Evolutionary conservation across 2,888 invertebrate genomes (phyloP), one percentile per base, ranked within the genome.

Genomic region (Sphaeridia pumilis): DNA sequence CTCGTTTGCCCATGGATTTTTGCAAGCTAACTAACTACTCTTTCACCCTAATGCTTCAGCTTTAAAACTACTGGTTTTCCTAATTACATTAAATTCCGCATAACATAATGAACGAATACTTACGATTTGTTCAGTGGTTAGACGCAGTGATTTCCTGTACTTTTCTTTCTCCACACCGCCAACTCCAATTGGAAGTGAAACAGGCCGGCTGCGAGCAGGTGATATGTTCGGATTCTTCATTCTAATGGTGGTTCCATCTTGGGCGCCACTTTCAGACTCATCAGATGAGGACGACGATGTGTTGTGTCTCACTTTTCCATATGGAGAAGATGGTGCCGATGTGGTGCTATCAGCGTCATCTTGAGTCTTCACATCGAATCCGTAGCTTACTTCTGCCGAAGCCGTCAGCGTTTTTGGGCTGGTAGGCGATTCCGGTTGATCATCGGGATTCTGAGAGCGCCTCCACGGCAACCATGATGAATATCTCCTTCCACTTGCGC

Each of bases 61-160:
- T 38, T 5, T 38, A 17, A 17, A 38, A 38, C 26, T 44, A n/a
- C n/a, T n/a, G n/a, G n/a, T n/a, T n/a, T n/a, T 7, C 10, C 26
- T 45, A 55, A 56, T 42, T n/a, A n/a, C n/a, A n/a, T n/a, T n/a
- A n/a, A n/a, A n/a, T n/a, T n/a, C n/a, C n/a, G n/a, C n/a, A n/a
- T n/a, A n/a, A n/a, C n/a, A n/a, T n/a, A n/a, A n/a, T n/a, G n/a
- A n/a, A n/a, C 28, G n/a, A 49, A 46, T 57, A 77, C 85, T 81
- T 76, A 90, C 93, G 71, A 98, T 89, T 74, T 93, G 88, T 55
- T 89, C 87, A 0, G 95, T 90, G 24, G 90, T 86, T 4, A 98
- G 77, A 56, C 95, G 78, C 52, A 98, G 74, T 1, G 90, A 86
- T 73, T 95, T 95, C 60, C 86, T 81, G 71, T 81, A 94, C 65